Evolutionary conservation across 2,888 invertebrate genomes (phyloP).

Genomic region (Rhaphigaster nebulosa): DNA sequence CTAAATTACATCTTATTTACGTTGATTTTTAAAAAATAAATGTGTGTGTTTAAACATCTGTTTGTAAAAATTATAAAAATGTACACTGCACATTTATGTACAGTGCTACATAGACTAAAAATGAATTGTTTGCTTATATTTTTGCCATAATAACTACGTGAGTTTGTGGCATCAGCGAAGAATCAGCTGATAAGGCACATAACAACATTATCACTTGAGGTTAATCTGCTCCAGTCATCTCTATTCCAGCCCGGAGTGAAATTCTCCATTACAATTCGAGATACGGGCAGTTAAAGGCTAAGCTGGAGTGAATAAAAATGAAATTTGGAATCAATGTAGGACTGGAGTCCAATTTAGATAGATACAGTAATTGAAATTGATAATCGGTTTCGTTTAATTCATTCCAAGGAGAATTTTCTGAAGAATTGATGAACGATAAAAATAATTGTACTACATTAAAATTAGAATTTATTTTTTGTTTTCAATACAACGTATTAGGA

Average conservation of each 20-base stretch:
- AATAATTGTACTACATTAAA: no score
- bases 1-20: no score
- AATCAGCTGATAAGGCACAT: constrained; percentile 33
- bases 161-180: constrained; percentile 18
- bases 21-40: no score
- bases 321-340: background rate
- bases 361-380: background rate
- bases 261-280: background rate
- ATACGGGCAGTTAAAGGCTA: background rate
- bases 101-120: background rate
- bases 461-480: no score
- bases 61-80: no score
- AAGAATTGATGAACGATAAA: background rate
- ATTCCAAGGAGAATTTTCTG: background rate
- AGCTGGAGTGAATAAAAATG: background rate
- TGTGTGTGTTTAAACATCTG: no score
- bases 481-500: no score
- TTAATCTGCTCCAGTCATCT: constrained; percentile 8
- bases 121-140: background rate
- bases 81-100: background rate
- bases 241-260: background rate
- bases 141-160: background rate
- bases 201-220: constrained; percentile 8
- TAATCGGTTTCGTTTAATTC: background rate
- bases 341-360: background rate